Conservation (phyloP, 2,113 vertebrate species). For the Heloderma charlesbogerti region DNA sequence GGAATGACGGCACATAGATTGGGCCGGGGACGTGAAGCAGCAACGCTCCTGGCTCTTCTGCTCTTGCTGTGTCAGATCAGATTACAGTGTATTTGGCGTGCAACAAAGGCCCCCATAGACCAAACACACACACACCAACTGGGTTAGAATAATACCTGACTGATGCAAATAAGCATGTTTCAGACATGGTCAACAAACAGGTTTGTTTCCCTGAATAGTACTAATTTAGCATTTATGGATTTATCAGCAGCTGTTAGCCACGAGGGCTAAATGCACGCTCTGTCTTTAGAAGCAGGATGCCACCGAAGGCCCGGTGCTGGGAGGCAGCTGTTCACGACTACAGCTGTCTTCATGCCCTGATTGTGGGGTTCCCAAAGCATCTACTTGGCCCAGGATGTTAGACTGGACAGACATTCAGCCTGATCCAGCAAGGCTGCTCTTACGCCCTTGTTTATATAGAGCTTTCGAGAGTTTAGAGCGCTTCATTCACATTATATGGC, state of each 20-base stretch:
- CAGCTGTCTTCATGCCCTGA: background rate
- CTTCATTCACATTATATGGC: no score
- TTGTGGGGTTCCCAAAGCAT: background rate
- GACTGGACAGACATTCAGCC: background rate
- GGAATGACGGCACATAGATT: constrained; percentile 38
- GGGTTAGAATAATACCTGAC: background rate
- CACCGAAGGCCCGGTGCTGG: background rate
- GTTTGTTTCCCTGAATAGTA: background rate
- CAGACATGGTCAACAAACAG: background rate
- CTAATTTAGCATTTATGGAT: background rate
- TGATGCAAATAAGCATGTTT: background rate
- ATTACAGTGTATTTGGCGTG: constrained; percentile 33
- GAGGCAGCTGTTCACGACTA: background rate
- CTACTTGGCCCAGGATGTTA: background rate
- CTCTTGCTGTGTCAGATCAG: constrained; percentile 40
- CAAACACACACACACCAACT: background rate
- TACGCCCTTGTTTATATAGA: background rate
- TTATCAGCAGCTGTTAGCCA: background rate
- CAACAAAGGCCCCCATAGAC: constrained; percentile 19
- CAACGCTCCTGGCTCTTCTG: background rate
- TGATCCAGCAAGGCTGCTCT: background rate
- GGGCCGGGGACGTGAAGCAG: constrained; percentile 19
- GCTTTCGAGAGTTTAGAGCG: background rate
- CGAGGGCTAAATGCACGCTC: background rate
- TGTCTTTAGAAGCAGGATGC: background rate